Conservation (phyloP, 1,140 invertebrate species). For the Drosophila lowei region DNA sequence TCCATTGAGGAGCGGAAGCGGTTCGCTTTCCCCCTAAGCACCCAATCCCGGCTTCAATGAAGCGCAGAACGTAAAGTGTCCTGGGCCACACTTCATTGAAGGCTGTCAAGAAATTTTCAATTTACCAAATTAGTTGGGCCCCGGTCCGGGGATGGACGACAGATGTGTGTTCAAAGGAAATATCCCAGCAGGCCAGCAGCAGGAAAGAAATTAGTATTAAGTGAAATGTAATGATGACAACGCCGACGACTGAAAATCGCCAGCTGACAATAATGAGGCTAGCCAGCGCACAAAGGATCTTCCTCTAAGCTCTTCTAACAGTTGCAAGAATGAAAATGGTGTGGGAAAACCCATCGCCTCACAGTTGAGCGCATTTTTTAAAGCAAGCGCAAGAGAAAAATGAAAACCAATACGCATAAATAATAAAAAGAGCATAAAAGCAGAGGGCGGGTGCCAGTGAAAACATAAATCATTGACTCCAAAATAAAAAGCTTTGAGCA, state of each 20-base stretch:
- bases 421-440: slow-evolving; percentile 55
- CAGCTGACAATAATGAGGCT: slow-evolving; percentile 71
- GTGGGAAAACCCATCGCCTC: slow-evolving; percentile 8
- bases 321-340: slow-evolving; percentile 40
- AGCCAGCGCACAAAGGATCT: slow-evolving; percentile 36
- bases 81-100: slow-evolving; percentile 75
- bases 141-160: slow-evolving; percentile 6
- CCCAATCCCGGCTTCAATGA: slow-evolving; percentile 55
- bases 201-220: slow-evolving; percentile 73
- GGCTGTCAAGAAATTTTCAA: slow-evolving; percentile 77
- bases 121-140: slow-evolving; percentile 71
- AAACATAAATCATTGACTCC: slow-evolving; percentile 75
- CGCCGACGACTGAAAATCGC: slow-evolving; percentile 61
- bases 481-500: slow-evolving; percentile 78
- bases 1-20: slow-evolving; percentile 39
- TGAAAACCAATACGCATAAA: slow-evolving; percentile 70
- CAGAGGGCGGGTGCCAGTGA: slow-evolving; percentile 48
- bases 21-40: background rate
- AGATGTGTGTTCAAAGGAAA: slow-evolving; percentile 20
- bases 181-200: slow-evolving; percentile 10
- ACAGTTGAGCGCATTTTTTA: slow-evolving; percentile 49
- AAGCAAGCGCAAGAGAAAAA: slow-evolving; percentile 40
- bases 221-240: slow-evolving; percentile 76
- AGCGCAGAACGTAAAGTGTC: slow-evolving; percentile 69
- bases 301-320: slow-evolving; percentile 29